Conservation (phyloP, 2,797 vertebrate genomes). For the Poecilia wingei region DNA sequence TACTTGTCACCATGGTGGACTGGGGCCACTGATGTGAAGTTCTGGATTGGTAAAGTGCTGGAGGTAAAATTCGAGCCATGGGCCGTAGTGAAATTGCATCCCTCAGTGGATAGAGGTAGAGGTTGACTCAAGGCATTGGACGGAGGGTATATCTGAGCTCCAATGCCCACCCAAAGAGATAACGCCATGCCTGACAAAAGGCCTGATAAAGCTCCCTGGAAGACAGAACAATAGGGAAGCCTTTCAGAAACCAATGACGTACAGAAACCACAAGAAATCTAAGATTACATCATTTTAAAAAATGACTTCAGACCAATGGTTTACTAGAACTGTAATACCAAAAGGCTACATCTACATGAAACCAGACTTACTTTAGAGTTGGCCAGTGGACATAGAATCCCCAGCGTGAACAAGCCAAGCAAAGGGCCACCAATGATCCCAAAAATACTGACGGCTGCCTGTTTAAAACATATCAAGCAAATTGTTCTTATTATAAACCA, state of each 20-base stretch:
- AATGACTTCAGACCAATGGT: background rate
- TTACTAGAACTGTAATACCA: background rate
- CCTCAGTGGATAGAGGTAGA: slow-evolving; percentile 76
- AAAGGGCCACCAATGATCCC: slow-evolving; percentile 82
- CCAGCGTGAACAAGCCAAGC: slow-evolving; percentile 81
- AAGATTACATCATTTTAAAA: background rate
- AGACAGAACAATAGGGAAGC: background rate
- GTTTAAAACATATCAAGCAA: slow-evolving; percentile 7
- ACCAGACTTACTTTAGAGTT: slow-evolving; percentile 79
- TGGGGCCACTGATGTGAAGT: slow-evolving; percentile 43
- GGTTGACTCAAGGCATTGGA: slow-evolving; percentile 75
- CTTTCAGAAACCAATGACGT: background rate
- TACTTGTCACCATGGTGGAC: slow-evolving; percentile 30
- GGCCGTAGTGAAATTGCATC: slow-evolving; percentile 79
- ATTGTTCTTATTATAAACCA: background rate
- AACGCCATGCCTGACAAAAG: slow-evolving; percentile 81
- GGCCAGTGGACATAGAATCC: slow-evolving; percentile 79
- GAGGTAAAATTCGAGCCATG: slow-evolving; percentile 64
- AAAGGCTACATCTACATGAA: background rate
- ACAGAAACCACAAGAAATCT: background rate
- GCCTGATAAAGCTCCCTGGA: slow-evolving; percentile 87
- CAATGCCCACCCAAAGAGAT: slow-evolving; percentile 89
- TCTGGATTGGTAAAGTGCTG: slow-evolving; percentile 42
- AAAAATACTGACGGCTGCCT: slow-evolving; percentile 79
- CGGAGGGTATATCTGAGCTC: slow-evolving; percentile 85